A percentile compares a stretch with the other conserved stretches of the same genome.
Conservation (phyloP, 35 echinoderm and acorn worm genomes). For the Eucidaris tribuloides region DNA sequence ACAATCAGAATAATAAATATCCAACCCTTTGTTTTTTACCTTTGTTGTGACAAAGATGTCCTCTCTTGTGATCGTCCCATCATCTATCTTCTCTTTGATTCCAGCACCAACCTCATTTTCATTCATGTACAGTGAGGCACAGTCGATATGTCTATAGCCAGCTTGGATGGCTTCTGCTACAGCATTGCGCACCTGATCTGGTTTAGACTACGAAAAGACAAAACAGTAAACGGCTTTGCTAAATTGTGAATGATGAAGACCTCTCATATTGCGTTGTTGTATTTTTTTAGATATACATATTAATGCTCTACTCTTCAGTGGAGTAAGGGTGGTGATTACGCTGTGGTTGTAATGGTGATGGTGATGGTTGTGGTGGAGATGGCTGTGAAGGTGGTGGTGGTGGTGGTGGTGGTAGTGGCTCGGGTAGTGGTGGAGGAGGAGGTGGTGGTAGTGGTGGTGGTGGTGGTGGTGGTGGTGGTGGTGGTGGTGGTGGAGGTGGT, state of each 20-base stretch:
- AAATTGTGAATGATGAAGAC: too few relatives aligned
- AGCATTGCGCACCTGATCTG: constrained; percentile 36
- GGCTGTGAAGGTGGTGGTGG: not conserved
- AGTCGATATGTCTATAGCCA: constrained; percentile 69
- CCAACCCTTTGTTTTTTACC: too few relatives aligned
- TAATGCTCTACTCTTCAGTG: too few relatives aligned
- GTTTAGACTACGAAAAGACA: constrained; percentile 32
- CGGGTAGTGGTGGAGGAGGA: not conserved
- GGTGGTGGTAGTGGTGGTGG: not conserved
- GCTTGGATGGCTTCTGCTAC: constrained; percentile 41
- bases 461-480: not conserved
- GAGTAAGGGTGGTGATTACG: not conserved
- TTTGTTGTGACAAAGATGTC: constrained; percentile 68
- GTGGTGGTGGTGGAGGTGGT: not conserved
- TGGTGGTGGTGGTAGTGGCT: not conserved
- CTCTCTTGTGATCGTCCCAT: constrained; percentile 59
- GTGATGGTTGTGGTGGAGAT: not conserved
- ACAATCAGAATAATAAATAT: too few relatives aligned
- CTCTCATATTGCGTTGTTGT: too few relatives aligned
- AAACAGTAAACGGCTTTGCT: too few relatives aligned
- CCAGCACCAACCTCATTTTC: constrained; percentile 59
- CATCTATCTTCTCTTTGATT: constrained; percentile 58
- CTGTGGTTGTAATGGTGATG: not conserved
- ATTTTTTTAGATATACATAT: too few relatives aligned
- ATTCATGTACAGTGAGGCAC: constrained; percentile 45